phyloP scores from a whole-genome alignment of 2,797 vertebrate genomes.

The Rachycentron canadum region DNA sequence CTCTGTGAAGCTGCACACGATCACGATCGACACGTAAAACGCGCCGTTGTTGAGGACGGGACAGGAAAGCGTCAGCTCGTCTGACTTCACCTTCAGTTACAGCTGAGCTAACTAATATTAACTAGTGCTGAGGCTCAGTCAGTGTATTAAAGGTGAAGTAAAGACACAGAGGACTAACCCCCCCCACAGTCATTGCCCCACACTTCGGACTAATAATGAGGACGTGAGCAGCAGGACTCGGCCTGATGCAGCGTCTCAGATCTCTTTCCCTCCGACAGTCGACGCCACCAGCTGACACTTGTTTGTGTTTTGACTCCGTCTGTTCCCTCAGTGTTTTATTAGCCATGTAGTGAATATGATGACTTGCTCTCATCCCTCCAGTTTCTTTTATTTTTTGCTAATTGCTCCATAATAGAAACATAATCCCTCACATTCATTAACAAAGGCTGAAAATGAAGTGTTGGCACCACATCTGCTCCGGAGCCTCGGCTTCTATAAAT shows the following conservation, averaged over 20 bases:
- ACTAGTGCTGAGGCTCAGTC: no score
- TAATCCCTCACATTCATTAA: conserved; percentile 62
- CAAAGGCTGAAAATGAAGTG: conserved; percentile 68
- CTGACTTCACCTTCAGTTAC: no score
- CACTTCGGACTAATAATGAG: no score
- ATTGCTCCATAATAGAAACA: conserved; percentile 66
- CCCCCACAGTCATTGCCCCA: no score
- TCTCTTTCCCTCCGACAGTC: neutral
- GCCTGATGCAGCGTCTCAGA: neutral
- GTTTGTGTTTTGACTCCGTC: conserved; percentile 21
- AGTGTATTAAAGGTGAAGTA: no score
- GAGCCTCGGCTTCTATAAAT: conserved; percentile 37
- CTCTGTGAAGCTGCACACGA: no score
- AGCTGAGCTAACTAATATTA: no score
- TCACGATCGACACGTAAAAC: no score
- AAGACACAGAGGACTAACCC: no score
- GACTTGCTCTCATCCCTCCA: conserved; percentile 23
- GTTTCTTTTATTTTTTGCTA: conserved; percentile 56
- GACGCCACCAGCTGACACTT: conserved; percentile 9
- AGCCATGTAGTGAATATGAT: conserved; percentile 22
- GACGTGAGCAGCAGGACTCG: no score
- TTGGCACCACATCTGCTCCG: conserved; percentile 56
- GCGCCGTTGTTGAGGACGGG: no score
- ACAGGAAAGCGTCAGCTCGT: no score
- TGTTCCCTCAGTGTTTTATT: conserved; percentile 51